Base-by-base conservation (phyloP, 2,888 invertebrate species). In the Epistrophe grossulariae region DNA sequence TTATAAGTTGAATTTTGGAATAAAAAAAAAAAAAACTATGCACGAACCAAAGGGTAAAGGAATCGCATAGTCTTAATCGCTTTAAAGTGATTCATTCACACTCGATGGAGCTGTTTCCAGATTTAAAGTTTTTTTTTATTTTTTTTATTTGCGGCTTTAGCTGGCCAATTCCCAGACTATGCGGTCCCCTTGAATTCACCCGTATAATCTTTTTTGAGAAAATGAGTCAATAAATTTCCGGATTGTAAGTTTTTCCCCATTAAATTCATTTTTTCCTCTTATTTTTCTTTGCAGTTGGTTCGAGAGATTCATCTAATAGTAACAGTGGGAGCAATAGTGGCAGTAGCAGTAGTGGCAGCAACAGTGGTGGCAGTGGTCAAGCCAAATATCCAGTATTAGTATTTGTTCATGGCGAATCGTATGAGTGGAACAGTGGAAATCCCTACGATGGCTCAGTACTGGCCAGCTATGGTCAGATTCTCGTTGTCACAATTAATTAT, bases 381-480 rank as follows among this genome's bases (percentile, higher is more conserved):
- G 92, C 94, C 7, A 95, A 95, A 91, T 97, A 96, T 92, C 98
- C 98, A 24, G 98, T 99, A 79, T 95, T 99, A 92, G 98, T 99
- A 73, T 98, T 98, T 94, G 97, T 99, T 83, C 99, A 99, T 91
- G 99, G 99, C 5, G 96, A 97, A 93, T 98, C 98, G 90, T 99
- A 98, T 94, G 98, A 99, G 92, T 99, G 98, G 97, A 98, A 98
- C 92, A 98, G 98, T 60, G 99, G 99, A 73, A 99, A 99, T 94
- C 98, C 99, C 0, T 99, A 99, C 94, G 99, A 99, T 92, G 99
- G 98, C 73, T 97, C 97, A 74, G 98, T 99, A 43, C 94, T 99
- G 88, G 97, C 99, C 48, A 98, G 98, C 90, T 98, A 98, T 92
- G 99, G 97, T 10, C 96, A 97, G 89, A 95, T 97, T 90, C 96